A percentile compares a stretch with the other conserved stretches of the same genome.
Conservation (phyloP, 2,888 invertebrate genomes). For the Iphiclides podalirius region DNA sequence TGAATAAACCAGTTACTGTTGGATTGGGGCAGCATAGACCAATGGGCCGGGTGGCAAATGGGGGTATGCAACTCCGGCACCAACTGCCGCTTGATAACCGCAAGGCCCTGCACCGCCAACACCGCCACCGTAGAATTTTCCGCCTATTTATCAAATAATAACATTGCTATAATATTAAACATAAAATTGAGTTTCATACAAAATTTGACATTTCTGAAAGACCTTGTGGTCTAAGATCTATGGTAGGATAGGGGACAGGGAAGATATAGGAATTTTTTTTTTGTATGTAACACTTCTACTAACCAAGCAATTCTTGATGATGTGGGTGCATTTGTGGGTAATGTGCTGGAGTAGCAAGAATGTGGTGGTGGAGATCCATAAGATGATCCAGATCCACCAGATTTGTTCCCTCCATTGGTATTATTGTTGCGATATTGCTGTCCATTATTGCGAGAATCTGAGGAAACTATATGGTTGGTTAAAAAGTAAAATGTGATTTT, state of each 20-base stretch:
- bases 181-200: too few relatives aligned
- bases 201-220: too few relatives aligned
- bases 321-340: conserved; percentile 75
- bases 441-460: conserved; percentile 61
- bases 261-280: too few relatives aligned
- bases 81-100: conserved; percentile 84
- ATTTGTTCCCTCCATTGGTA: conserved; percentile 50
- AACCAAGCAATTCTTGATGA: conserved; percentile 75
- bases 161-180: too few relatives aligned
- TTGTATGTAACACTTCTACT: too few relatives aligned
- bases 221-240: too few relatives aligned
- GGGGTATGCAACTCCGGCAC: conserved; percentile 80
- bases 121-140: conserved; percentile 87
- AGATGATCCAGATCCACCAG: conserved; percentile 65
- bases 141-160: too few relatives aligned
- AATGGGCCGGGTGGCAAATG: conserved; percentile 80
- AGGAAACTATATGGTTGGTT: conserved; percentile 5
- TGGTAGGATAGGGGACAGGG: too few relatives aligned
- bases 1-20: conserved; percentile 79
- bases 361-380: conserved; percentile 76
- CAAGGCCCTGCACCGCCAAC: conserved; percentile 81
- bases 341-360: conserved; percentile 66
- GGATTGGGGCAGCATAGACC: conserved; percentile 84
- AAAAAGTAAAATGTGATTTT: conserved; percentile 1
- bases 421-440: conserved; percentile 68